Evolutionary conservation across 2,888 invertebrate genomes (phyloP), one percentile per base, ranked within the genome.

Genomic region (Aromia moschata): DNA sequence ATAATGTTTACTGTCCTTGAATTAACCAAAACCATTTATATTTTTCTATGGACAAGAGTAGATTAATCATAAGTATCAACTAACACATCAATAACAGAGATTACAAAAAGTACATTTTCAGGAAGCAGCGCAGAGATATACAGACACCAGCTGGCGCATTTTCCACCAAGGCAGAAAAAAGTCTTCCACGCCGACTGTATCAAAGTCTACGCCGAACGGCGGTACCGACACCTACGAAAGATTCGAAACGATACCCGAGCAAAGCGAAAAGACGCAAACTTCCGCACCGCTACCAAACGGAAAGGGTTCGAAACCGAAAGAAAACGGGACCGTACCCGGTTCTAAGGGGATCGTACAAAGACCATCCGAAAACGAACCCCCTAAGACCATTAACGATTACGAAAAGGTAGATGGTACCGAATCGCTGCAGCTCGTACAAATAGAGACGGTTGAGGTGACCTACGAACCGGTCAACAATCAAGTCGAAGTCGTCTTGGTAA

Each of bases 111-210:
- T 37, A 41, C 53, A 51, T 59, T 73, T 77, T 67, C 83, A 87
- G 87, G 87, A 86, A 74, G 85, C 86, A 65, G 85, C 86, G 74
- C 87, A 88, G 69, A 84, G 89, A 73, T 90, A 89, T 77, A 86
- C 87, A 68, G 90, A 90, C 78, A 89, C 90, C 56, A 89, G 89
- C 75, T 89, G 89, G 85, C 88, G 87, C 77, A 89, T 90, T 63
- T 89, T 89, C 77, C 85, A 87, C 62, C 86, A 87, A 74, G 89
- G 88, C 62, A 71, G 71, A 53, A 70, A 69, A 67, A 73, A 71
- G 60, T 33, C 55, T 56, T 15, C 31, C 14, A 30, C 53, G 20
- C 36, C 51, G 12, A 44, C 53, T 37, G 31, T 54, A 40, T 25
- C 37, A 58, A 64, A 57, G 37, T n/a, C n/a, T n/a, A 60, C 18